Percentiles rank a stretch among this genome's conserved stretches.
Evolutionary conservation across 2,888 invertebrate species (phyloP).

Genomic region (Hirudinaria manillensis): DNA sequence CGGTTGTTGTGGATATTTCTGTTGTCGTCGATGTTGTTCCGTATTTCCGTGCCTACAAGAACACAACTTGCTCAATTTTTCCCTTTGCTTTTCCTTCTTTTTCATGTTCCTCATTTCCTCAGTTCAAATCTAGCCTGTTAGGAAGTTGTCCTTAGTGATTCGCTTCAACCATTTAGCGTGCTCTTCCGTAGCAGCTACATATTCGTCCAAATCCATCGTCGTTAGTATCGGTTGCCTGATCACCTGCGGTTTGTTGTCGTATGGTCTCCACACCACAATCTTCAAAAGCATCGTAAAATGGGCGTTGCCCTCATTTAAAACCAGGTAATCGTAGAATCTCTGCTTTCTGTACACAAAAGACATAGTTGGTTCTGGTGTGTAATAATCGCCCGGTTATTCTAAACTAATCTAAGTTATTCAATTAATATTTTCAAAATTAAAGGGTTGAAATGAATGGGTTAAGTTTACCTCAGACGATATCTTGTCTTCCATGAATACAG

Average conservation of each 20-base stretch:
- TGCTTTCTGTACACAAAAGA: conserved; percentile 52
- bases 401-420: no score
- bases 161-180: neutral
- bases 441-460: no score
- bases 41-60: no score
- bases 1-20: no score
- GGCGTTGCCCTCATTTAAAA: conserved; percentile 51
- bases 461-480: no score
- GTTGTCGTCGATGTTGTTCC: no score
- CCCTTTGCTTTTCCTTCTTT: neutral
- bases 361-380: conserved; percentile 48
- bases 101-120: neutral
- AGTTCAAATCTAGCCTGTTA: neutral
- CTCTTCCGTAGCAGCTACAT: conserved; percentile 3
- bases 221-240: conserved; percentile 49
- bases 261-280: no score
- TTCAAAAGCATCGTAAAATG: no score
- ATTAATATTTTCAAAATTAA: no score
- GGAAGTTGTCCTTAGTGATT: conserved; percentile 10
- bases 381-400: conserved; percentile 50
- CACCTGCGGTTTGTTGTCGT: conserved; percentile 44
- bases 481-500: conserved; percentile 53
- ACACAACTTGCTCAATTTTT: no score
- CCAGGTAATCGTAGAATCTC: conserved; percentile 53
- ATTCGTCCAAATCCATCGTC: conserved; percentile 36